These are phyloP conservation scores for Noturus placidus DNA, from an alignment of 2,113 vertebrate species.

Conservation along the genomic window DNA sequence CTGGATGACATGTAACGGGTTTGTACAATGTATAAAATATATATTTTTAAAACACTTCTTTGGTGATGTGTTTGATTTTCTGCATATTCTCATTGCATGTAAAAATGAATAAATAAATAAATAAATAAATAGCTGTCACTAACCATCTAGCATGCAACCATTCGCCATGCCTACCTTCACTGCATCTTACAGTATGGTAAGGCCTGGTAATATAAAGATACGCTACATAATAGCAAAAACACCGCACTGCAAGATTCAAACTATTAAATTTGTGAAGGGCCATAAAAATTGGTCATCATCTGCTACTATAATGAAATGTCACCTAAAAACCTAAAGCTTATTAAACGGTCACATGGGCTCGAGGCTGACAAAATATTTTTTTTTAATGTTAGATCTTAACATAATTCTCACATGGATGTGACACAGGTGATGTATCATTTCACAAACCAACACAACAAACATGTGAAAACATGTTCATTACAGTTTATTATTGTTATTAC, in stretches of 20 bases:
- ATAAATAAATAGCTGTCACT: not conserved
- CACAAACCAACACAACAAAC: not conserved
- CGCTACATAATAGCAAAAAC: not conserved
- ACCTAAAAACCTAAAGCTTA: not conserved
- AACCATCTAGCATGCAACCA: not conserved
- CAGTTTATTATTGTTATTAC: slow-evolving; percentile 15
- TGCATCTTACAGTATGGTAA: not conserved
- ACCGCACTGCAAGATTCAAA: not conserved
- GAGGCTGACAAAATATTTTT: not conserved
- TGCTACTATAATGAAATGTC: not conserved
- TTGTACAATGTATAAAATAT: not conserved
- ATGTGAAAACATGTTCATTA: slow-evolving; percentile 13
- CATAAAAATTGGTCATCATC: not conserved
- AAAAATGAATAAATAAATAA: not conserved
- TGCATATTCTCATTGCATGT: not conserved
- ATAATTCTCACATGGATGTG: not conserved
- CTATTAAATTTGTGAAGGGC: not conserved
- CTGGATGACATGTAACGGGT: not conserved
- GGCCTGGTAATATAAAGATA: not conserved
- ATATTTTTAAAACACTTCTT: not conserved
- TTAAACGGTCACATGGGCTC: not conserved
- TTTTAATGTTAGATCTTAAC: not conserved
- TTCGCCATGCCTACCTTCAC: not conserved
- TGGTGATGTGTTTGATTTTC: not conserved
- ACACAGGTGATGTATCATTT: not conserved